A percentile compares a stretch with the other conserved stretches of the same genome.
phyloP scores from a whole-genome alignment of 2,888 invertebrate genomes.

The Phortica okadai region DNA sequence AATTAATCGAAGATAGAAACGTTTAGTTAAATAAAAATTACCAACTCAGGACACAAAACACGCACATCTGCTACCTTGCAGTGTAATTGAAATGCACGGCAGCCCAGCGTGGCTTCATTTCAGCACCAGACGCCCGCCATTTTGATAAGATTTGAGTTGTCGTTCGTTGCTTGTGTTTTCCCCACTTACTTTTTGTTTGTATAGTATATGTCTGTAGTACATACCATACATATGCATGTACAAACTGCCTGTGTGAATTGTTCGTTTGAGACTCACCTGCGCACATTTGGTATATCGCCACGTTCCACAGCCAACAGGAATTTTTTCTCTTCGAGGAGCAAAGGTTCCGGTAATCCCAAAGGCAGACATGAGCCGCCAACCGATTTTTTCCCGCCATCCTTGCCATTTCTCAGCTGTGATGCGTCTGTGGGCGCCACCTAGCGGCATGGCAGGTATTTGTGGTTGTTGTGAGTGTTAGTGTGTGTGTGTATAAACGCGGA shows the following conservation, averaged over 20 bases:
- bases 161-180: no score
- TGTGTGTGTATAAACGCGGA: conserved; percentile 33
- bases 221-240: background rate
- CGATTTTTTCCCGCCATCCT: conserved; percentile 53
- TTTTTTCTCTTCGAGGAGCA: conserved; percentile 91
- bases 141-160: no score
- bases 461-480: background rate
- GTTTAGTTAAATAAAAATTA: no score
- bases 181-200: no score
- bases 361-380: conserved; percentile 77
- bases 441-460: conserved; percentile 2
- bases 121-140: no score
- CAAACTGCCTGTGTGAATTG: background rate
- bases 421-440: conserved; percentile 55
- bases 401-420: conserved; percentile 45
- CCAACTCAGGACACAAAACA: no score
- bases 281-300: conserved; percentile 92
- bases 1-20: no score
- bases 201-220: no score
- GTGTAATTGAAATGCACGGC: no score
- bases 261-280: conserved; percentile 79
- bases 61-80: no score
- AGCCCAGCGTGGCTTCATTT: no score
- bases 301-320: conserved; percentile 94
- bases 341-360: conserved; percentile 83